Evolutionary conservation across 2,113 vertebrate species (phyloP).

Genomic region (Cyphotilapia sp.): DNA sequence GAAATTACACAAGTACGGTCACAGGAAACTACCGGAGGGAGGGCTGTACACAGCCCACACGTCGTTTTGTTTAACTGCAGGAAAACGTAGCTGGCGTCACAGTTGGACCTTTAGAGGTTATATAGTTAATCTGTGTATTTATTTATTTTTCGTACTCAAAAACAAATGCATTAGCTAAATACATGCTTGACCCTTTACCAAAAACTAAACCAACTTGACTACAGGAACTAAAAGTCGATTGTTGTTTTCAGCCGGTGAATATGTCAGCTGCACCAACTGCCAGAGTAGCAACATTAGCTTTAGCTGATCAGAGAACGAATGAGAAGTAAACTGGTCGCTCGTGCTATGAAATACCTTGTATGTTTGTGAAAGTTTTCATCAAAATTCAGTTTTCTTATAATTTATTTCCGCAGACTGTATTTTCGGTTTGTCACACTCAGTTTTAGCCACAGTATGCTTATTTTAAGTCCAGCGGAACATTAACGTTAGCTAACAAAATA

Average conservation of each 20-base stretch:
- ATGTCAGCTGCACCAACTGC: neutral
- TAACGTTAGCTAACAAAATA: neutral
- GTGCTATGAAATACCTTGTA: neutral
- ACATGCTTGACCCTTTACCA: neutral
- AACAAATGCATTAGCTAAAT: neutral
- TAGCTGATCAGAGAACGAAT: neutral
- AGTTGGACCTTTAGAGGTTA: neutral
- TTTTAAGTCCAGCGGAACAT: neutral
- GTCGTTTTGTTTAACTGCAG: neutral
- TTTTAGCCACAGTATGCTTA: neutral
- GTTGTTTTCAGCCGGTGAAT: constrained; percentile 16
- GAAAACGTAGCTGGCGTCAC: neutral
- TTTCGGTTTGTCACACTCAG: neutral
- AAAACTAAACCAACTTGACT: neutral
- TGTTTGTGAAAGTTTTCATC: neutral
- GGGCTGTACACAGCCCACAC: neutral
- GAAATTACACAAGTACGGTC: neutral
- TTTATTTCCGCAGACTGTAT: neutral
- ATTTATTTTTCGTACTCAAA: neutral
- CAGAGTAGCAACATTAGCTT: constrained; percentile 15
- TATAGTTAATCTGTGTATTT: neutral
- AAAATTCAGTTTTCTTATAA: neutral
- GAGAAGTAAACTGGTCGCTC: neutral
- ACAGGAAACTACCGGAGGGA: neutral
- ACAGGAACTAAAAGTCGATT: neutral